phyloP scores from a whole-genome alignment of 2,888 invertebrate species.

The Epinotia brunnichana region DNA sequence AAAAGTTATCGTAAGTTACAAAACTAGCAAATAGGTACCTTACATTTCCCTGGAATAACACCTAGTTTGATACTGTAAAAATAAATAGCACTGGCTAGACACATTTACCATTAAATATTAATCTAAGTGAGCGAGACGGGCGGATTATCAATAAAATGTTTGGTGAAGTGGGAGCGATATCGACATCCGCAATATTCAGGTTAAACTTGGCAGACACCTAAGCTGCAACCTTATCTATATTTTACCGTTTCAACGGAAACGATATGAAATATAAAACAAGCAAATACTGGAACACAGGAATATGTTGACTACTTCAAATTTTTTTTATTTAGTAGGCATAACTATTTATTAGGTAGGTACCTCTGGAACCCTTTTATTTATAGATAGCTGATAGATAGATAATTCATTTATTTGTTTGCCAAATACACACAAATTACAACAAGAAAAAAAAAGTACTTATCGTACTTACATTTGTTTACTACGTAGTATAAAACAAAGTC shows the following conservation, averaged over 20 bases:
- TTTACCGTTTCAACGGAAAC: constrained; percentile 37
- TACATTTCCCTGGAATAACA: neutral
- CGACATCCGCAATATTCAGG: constrained; percentile 64
- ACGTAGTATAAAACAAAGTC: no score
- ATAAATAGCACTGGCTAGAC: constrained; percentile 55
- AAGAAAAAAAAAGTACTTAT: no score
- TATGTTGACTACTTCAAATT: neutral
- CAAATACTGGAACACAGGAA: constrained; percentile 1
- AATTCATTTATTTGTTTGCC: no score
- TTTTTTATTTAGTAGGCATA: no score
- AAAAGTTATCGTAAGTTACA: neutral
- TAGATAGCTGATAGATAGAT: no score
- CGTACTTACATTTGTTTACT: no score
- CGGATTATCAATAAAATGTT: neutral
- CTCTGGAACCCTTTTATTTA: no score
- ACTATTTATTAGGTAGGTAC: neutral
- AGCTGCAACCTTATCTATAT: constrained; percentile 52
- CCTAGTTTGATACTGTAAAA: constrained; percentile 14
- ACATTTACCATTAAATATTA: constrained; percentile 65
- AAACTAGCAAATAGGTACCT: neutral
- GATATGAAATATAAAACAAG: constrained; percentile 18
- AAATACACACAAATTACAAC: no score
- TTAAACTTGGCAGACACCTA: constrained; percentile 63
- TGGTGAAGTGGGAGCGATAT: constrained; percentile 28
- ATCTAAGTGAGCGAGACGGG: constrained; percentile 45